Evolutionary conservation across 2,888 invertebrate species (phyloP), one percentile per base, ranked within the genome.

Genomic region (Sesia bembeciformis): DNA sequence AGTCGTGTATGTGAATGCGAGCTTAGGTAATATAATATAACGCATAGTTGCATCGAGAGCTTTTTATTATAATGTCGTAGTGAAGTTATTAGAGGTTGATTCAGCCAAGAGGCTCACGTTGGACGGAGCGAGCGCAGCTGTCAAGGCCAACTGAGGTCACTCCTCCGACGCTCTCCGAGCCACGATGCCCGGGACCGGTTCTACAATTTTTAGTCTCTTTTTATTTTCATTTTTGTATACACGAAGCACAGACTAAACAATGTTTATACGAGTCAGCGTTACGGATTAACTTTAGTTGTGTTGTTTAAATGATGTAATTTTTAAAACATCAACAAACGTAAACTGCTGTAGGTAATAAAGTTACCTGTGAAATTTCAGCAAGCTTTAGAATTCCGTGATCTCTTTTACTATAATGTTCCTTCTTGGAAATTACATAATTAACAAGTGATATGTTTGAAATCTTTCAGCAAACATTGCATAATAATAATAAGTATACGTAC

Each of bases 91-190:
- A 85, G 87, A 84, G 81, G 84, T 78, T 77, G 83, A 79, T 79
- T 82, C 81, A 74, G 76, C 70, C 75, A 74, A 75, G 58, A 80
- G 81, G 78, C 79, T 81, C 78, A 72, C 74, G 78, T 65, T 67
- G 74, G 72, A 62, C 70, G 76, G 72, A 79, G 79, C 74, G 83
- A 81, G 76, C 84, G 81, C 87, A 83, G 86, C 87, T 87, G 88
- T 88, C 88, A 88, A 89, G 88, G 88, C 88, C 88, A 89, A 84
- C 76, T 70, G 87, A 85, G 88, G 88, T 89, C 88, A 89, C 76
- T 89, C 84, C 86, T 73, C 88, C 86, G 84, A 82, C 85, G 84
- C 84, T 84, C 85, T 84, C 83, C 76, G 74, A 78, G 81, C 84
- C 81, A 80, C 82, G 81, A 78, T 84, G 77, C 81, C 78, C 74